phyloP scores from a whole-genome alignment of 1,140 invertebrate genomes.

The Panagrolaimus sp. region DNA sequence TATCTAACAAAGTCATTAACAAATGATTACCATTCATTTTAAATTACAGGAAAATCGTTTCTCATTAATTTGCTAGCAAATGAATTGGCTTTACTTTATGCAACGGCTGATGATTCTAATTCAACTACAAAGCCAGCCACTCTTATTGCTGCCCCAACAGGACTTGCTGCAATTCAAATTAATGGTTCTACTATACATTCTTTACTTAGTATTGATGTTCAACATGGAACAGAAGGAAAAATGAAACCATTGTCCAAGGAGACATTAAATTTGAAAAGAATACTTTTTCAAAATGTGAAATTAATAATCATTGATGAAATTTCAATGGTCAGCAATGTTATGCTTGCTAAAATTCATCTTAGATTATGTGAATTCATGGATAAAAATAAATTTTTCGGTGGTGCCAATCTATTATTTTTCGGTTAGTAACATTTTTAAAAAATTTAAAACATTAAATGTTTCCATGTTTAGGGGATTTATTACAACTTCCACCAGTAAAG shows the following conservation, averaged over 20 bases:
- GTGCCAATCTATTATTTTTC: background rate
- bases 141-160: background rate
- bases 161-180: constrained; percentile 6
- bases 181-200: background rate
- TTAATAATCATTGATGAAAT: constrained; percentile 13
- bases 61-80: background rate
- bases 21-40: no score
- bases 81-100: background rate
- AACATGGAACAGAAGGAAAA: background rate
- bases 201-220: background rate
- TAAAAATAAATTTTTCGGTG: background rate
- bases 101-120: background rate
- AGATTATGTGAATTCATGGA: background rate
- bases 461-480: background rate
- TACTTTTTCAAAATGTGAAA: background rate
- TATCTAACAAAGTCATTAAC: background rate
- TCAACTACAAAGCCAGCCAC: background rate
- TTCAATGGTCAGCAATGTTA: background rate
- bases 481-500: background rate
- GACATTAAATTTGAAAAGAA: background rate
- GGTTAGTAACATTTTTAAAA: constrained; percentile 12
- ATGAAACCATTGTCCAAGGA: background rate
- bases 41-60: no score
- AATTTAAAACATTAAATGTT: no score
- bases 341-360: background rate